Evolutionary conservation across 2,113 vertebrate genomes (phyloP).

Genomic region (Gulo gulo): DNA sequence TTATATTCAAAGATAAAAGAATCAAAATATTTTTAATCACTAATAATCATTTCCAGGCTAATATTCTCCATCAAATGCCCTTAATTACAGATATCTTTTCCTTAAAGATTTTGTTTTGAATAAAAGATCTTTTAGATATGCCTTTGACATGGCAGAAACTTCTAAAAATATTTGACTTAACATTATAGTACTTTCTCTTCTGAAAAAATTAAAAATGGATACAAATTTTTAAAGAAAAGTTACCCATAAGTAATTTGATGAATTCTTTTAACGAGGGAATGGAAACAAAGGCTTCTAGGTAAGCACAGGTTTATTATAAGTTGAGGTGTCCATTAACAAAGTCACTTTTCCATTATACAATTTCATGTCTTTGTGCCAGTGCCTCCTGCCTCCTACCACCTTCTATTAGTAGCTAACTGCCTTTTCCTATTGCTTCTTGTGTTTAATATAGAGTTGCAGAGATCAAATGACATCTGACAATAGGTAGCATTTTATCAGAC

Average conservation of each 20-base stretch:
- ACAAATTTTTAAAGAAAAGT: constrained; percentile 1
- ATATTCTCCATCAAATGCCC: not conserved
- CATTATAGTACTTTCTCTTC: not conserved
- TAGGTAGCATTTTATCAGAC: constrained; percentile 19
- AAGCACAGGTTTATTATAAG: not conserved
- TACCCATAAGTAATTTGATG: not conserved
- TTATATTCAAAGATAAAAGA: constrained; percentile 22
- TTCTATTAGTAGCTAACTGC: not conserved
- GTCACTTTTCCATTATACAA: not conserved
- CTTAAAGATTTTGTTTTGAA: constrained; percentile 42
- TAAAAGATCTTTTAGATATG: constrained; percentile 3
- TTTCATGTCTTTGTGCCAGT: not conserved
- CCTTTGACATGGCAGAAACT: not conserved
- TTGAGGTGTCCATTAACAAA: not conserved
- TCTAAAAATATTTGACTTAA: not conserved
- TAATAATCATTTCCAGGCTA: not conserved
- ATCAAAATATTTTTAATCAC: constrained; percentile 10
- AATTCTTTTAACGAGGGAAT: not conserved
- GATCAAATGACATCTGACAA: not conserved
- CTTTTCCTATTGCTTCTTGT: not conserved
- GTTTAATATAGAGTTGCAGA: not conserved
- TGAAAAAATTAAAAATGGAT: not conserved
- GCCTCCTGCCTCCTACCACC: not conserved
- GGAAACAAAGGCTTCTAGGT: not conserved
- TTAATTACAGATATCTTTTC: constrained; percentile 8